phyloP scores from a whole-genome alignment of 2,113 vertebrate genomes.

The Ardeotis arabs region DNA sequence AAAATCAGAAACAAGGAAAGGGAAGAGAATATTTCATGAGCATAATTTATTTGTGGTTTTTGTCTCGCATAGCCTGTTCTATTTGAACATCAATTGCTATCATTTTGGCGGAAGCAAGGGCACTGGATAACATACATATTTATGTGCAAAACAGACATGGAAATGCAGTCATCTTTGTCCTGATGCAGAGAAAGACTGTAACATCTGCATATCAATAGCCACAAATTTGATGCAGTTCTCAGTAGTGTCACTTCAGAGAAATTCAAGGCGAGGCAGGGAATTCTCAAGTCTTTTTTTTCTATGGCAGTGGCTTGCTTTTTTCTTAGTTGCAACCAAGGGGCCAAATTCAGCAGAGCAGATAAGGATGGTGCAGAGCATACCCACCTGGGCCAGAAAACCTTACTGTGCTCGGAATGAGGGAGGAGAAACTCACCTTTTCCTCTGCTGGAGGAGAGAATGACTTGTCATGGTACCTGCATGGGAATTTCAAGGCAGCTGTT shows the following conservation, averaged over 20 bases:
- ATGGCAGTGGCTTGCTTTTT: background rate
- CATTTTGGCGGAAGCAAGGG: background rate
- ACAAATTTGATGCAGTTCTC: conserved; percentile 41
- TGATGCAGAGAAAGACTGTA: background rate
- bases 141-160: conserved; percentile 33
- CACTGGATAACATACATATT: conserved; percentile 36
- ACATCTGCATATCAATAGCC: conserved; percentile 64
- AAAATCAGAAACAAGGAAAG: background rate
- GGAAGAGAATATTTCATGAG: background rate
- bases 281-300: background rate
- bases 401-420: background rate
- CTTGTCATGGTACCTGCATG: background rate
- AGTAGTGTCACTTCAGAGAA: background rate
- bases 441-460: background rate
- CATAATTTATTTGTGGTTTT: background rate
- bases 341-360: background rate
- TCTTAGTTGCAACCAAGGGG: background rate
- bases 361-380: background rate
- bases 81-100: background rate
- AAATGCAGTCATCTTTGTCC: conserved; percentile 42
- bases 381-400: background rate
- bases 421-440: background rate
- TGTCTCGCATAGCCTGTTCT: background rate
- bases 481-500: background rate
- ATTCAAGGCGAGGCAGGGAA: background rate